Evolutionary conservation across 2,797 vertebrate species (phyloP).

Genomic region (Ispidina picta): DNA sequence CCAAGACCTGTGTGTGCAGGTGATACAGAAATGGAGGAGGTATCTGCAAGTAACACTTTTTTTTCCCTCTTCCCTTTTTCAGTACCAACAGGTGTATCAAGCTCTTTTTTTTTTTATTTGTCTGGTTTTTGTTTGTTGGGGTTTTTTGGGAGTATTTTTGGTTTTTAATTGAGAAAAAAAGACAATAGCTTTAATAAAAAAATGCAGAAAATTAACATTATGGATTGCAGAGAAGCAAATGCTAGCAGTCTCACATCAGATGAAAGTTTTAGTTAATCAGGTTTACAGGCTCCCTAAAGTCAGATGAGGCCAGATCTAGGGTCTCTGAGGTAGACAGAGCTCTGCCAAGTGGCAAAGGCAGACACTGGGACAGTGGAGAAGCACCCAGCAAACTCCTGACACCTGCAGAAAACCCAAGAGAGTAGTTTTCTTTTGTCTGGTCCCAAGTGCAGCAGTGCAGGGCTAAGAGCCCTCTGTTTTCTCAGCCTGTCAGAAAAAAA

Average conservation of each 20-base stretch:
- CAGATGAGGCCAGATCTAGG: neutral
- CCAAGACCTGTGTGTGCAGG: neutral
- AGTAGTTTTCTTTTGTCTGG: neutral
- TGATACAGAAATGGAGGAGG: neutral
- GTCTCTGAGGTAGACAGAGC: neutral
- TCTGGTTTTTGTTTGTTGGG: too few species aligned
- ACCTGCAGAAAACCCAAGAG: neutral
- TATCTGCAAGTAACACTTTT: neutral
- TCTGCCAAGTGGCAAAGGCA: neutral
- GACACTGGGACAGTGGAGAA: neutral
- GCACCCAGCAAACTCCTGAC: neutral
- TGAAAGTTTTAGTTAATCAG: neutral
- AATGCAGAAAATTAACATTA: neutral
- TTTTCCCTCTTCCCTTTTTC: neutral
- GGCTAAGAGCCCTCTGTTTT: neutral
- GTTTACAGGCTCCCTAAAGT: neutral
- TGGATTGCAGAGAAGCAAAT: neutral
- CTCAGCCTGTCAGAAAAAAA: neutral
- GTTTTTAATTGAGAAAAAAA: neutral
- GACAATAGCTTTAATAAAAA: neutral
- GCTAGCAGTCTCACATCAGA: neutral
- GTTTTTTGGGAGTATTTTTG: too few species aligned
- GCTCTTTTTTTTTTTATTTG: neutral
- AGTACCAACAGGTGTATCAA: neutral
- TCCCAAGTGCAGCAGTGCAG: neutral